A percentile compares a stretch with the other conserved stretches of the same genome.
phyloP scores from a whole-genome alignment of 2,113 vertebrate species.

The Pteropus alecto region DNA sequence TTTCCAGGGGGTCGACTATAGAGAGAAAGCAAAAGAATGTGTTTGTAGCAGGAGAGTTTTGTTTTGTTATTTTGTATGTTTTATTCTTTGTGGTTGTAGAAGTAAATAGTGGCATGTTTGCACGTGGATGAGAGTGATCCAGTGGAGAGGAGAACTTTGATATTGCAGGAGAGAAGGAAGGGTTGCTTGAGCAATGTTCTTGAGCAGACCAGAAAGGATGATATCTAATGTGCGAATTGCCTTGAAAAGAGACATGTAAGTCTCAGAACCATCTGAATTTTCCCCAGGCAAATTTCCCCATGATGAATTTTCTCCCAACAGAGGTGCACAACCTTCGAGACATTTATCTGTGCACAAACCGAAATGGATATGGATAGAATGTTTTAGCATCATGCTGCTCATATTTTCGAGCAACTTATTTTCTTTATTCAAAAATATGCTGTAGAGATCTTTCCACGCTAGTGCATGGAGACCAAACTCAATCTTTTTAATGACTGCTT shows the following conservation, averaged over 20 bases:
- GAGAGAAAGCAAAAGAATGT: background rate
- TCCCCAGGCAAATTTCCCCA: background rate
- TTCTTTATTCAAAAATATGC: conserved; percentile 53
- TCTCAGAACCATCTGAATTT: background rate
- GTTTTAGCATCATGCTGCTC: background rate
- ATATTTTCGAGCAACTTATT: conserved; percentile 38
- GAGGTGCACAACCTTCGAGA: background rate
- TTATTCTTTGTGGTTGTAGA: background rate
- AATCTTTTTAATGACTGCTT: conserved; percentile 57
- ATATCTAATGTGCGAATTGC: background rate
- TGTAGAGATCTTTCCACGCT: background rate
- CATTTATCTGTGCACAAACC: background rate
- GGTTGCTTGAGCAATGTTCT: background rate
- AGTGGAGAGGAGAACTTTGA: background rate
- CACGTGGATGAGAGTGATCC: background rate
- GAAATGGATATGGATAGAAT: background rate
- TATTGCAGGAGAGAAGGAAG: background rate
- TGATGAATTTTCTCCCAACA: background rate
- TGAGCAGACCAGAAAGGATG: background rate
- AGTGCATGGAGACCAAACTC: background rate
- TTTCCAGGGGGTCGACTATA: background rate
- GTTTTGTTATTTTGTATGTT: background rate
- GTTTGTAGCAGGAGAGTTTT: background rate
- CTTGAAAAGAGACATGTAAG: background rate
- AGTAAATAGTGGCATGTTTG: background rate